Percentiles rank a stretch among this genome's conserved stretches.
These are phyloP conservation scores for Orycteropus afer DNA, from an alignment of 2,113 vertebrate genomes.

Conservation along the genomic window DNA sequence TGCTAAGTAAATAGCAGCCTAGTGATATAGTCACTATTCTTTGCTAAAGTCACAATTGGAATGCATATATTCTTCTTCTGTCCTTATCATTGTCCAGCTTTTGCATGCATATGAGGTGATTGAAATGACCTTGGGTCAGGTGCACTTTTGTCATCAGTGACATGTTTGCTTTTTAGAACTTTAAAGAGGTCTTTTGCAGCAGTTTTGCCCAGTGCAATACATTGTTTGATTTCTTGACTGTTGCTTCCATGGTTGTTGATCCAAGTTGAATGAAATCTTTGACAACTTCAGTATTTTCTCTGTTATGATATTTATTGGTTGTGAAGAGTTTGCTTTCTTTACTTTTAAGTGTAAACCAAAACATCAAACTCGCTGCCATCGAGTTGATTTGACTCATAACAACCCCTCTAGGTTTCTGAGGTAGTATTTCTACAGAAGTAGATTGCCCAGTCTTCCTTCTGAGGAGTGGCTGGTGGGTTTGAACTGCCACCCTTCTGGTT, in stretches of 20 bases:
- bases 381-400: too few relatives aligned
- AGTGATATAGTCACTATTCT: too few relatives aligned
- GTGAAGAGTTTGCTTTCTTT: too few relatives aligned
- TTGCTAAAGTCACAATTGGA: too few relatives aligned
- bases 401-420: too few relatives aligned
- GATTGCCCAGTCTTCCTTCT: too few relatives aligned
- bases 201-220: not conserved
- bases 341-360: too few relatives aligned
- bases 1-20: too few relatives aligned
- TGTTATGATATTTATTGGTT: not conserved
- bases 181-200: not conserved
- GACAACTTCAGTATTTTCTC: not conserved
- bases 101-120: not conserved
- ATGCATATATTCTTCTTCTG: not conserved
- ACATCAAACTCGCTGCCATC: too few relatives aligned
- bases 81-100: not conserved
- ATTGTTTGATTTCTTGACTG: not conserved
- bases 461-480: too few relatives aligned
- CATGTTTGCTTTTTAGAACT: not conserved
- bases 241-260: not conserved
- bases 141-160: not conserved
- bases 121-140: not conserved
- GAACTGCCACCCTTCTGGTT: too few relatives aligned
- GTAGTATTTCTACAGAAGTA: too few relatives aligned
- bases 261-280: not conserved